Evolutionary conservation across 2,888 invertebrate genomes (phyloP).

Genomic region (Biston stratarius): DNA sequence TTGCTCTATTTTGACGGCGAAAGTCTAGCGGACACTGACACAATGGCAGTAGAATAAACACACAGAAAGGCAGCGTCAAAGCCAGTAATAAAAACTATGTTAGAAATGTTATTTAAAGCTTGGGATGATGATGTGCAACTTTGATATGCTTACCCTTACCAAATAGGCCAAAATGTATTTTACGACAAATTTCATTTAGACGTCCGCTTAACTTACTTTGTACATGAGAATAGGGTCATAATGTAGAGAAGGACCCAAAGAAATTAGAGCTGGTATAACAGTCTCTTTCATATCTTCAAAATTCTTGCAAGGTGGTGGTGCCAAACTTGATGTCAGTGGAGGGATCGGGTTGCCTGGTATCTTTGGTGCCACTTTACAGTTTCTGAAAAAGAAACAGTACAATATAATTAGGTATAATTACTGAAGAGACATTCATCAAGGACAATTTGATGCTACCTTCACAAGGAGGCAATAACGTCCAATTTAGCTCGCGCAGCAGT

Average conservation of each 20-base stretch:
- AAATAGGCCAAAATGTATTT: too few relatives aligned
- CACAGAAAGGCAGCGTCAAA: too few relatives aligned
- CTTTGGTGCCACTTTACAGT: slow-evolving; percentile 91
- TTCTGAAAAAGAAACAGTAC: slow-evolving; percentile 77
- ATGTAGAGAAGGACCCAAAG: slow-evolving; percentile 95
- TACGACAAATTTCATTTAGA: too few relatives aligned
- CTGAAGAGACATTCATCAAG: background rate
- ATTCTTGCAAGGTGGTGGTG: slow-evolving; percentile 89
- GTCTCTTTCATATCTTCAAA: slow-evolving; percentile 91
- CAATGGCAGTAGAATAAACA: too few relatives aligned
- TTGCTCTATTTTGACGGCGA: too few relatives aligned
- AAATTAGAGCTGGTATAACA: slow-evolving; percentile 94
- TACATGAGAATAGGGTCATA: slow-evolving; percentile 96
- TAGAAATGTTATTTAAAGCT: too few relatives aligned
- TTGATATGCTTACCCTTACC: too few relatives aligned
- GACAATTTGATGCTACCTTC: too few relatives aligned
- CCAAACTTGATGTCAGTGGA: slow-evolving; percentile 83
- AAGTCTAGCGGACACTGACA: too few relatives aligned
- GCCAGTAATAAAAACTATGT: too few relatives aligned
- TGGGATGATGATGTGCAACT: too few relatives aligned
- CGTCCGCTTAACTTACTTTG: slow-evolving; percentile 85
- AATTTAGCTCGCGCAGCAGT: background rate
- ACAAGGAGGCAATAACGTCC: too few relatives aligned
- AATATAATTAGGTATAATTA: background rate
- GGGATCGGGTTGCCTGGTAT: slow-evolving; percentile 87